Evolutionary conservation across 1,140 invertebrate species (phyloP).

Genomic region (Bathynomus jamesi): DNA sequence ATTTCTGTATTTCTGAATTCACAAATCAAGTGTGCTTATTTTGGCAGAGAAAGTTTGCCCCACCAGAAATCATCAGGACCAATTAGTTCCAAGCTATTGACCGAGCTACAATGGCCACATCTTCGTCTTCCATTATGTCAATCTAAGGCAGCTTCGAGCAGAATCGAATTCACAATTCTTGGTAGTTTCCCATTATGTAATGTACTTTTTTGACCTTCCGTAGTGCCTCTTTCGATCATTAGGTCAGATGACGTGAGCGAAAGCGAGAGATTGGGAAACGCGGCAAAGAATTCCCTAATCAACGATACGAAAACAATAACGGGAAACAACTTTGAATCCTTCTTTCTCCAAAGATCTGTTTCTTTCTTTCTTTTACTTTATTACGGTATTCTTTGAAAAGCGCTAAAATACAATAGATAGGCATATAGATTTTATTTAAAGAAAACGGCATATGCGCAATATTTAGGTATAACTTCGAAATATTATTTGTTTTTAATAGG

Average conservation of each 20-base stretch:
- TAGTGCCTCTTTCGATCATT: background rate
- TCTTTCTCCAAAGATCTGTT: background rate
- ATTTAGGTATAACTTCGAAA: too few relatives aligned
- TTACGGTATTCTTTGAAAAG: too few relatives aligned
- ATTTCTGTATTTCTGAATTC: background rate
- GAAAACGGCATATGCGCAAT: too few relatives aligned
- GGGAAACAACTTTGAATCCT: background rate
- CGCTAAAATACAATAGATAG: too few relatives aligned
- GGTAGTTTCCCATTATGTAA: conserved; percentile 21
- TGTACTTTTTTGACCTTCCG: conserved; percentile 3
- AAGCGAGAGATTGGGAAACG: background rate
- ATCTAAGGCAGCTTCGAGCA: background rate
- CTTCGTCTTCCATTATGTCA: background rate
- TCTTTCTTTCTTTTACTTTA: background rate
- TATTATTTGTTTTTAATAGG: too few relatives aligned
- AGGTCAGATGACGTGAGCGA: background rate
- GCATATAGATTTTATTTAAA: too few relatives aligned
- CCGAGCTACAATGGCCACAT: conserved; percentile 20
- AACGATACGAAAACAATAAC: background rate
- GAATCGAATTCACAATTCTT: background rate
- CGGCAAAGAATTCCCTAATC: background rate
- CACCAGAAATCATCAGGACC: conserved; percentile 34
- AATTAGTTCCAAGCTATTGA: conserved; percentile 32
- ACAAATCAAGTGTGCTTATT: too few relatives aligned
- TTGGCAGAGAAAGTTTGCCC: too few relatives aligned